Evolutionary conservation across 2,113 vertebrate genomes (phyloP), one percentile per base, ranked within the genome.

Genomic region (Holacanthus passer): DNA sequence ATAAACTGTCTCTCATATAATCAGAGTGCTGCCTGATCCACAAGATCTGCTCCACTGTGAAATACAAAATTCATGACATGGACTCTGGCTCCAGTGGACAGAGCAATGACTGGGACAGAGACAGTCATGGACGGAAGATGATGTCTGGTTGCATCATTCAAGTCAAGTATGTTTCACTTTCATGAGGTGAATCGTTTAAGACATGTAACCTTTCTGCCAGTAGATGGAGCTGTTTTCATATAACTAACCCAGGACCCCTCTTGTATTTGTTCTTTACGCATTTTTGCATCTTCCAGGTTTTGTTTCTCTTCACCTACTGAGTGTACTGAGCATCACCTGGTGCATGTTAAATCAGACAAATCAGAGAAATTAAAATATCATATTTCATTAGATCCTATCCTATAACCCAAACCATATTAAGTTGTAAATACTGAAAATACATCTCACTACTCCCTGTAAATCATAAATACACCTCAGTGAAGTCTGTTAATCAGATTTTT

Each of bases 141-240:
- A n/a, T n/a, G n/a, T n/a, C n/a, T n/a, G 6, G 4, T 50, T 79
- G 58, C 58, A 79, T 71, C 75, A 35, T 19, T 0, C 16, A 27
- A n/a, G 20, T 3, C 0, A 63, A 58, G 29, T 12, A 8, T 22
- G 27, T 63, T 10, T 72, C 0, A 16, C 3, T 6, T 27, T 9
- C 29, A 73, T 14, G 31, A 31, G 1, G n/a, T 17, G 16, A 37
- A 69, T 32, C 35, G 48, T 27, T 48, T 62, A 7, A 19, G 32
- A 45, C 3, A 19, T 50, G 50, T 32, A 9, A 13, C 4, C 20
- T 4, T 8, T n/a, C 35, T 59, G 48, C 69, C 73, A 81, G 52
- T 32, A 73, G 85, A 56, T 75, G 80, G 77, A 0, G 73, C 73
- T 65, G 53, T 74, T 83, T 39, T 20, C 41, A 12, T 3, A 39